Base-by-base conservation (phyloP, 2,888 invertebrate species). In the Pilophorus perplexus region DNA sequence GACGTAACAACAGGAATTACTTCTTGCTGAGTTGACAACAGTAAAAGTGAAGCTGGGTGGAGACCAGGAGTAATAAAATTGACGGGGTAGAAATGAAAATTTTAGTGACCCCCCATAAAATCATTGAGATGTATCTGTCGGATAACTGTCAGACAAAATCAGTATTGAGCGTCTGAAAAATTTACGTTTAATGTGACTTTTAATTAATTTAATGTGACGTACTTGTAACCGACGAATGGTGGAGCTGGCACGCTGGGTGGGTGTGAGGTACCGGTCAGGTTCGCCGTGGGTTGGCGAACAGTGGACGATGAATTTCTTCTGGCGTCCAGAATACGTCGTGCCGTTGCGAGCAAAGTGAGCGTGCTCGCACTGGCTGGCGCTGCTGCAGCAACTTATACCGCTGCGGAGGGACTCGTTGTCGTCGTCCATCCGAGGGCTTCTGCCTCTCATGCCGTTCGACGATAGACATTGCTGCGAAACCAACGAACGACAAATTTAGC, bases 251-350 rank as follows among this genome's bases (percentile, higher is more conserved):
- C 92, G 80, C 76, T 93, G 93, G 0, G 92, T 93, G 12, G 93
- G 93, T 59, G 93, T 93, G 67, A 92, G 81, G 77, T 93, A 93
- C 74, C 91, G 89, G 68, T 90, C 87, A 54, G 88, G 85, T 54
- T 86, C 84, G 3, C 86, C 85, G 76, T 89, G 87, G 0, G 62
- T 62, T 71, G 88, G 86, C 62, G 89, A 89, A 76, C 92, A 92
- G 76, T 92, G 92, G 54, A 91, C 85, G 68, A 92, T 89, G 77
- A 89, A 92, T 72, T 89, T 86, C 80, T 84, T 85, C 68, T 84
- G 84, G 57, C 85, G 79, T 5, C 85, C 85, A 75, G 85, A 85
- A 73, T 85, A 86, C 8, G 86, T 86, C 40, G 86, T 86, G 28
- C 86, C 86, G 75, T 86, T 86, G 73, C 85, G 78, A 42, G 67